Percentiles rank a stretch among this genome's conserved stretches.
phyloP scores from a whole-genome alignment of 2,888 invertebrate genomes.

The Polymixis flavicincta region DNA sequence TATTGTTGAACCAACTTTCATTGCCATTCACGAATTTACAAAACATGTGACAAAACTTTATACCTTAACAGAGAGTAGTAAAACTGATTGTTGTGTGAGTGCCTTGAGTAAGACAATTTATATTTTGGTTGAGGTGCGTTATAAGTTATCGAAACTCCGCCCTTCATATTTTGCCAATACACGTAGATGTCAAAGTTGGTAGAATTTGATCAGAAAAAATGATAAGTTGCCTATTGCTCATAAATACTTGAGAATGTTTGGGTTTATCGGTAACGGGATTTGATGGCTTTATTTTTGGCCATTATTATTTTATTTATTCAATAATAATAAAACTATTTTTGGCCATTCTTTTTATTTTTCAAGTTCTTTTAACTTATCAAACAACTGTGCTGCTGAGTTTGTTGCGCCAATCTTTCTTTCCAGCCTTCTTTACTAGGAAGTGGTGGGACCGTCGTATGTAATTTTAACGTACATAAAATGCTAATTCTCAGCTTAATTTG shows the following conservation, averaged over 20 bases:
- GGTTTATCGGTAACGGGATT: not conserved
- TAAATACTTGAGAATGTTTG: conserved; percentile 38
- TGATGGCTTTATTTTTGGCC: conserved; percentile 4
- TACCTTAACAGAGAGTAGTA: conserved; percentile 1
- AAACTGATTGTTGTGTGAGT: conserved; percentile 22
- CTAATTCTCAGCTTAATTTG: not conserved
- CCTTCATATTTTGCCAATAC: conserved; percentile 56
- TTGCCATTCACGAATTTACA: conserved; percentile 4
- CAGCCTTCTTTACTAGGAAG: not conserved
- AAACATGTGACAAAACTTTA: not conserved
- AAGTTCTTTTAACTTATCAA: not conserved
- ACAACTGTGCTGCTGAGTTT: not conserved
- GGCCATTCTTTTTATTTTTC: not conserved
- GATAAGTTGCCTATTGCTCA: conserved; percentile 21
- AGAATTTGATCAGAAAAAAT: conserved; percentile 44
- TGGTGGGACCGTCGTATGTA: not conserved
- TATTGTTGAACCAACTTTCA: conserved; percentile 46
- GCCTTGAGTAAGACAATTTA: not conserved
- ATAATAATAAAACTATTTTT: not conserved
- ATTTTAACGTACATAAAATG: not conserved
- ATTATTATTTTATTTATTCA: too few relatives aligned
- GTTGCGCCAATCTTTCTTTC: not conserved
- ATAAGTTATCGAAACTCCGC: conserved; percentile 42
- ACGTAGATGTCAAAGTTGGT: conserved; percentile 30
- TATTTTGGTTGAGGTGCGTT: conserved; percentile 24